A percentile compares a stretch with the other conserved stretches of the same genome.
These are phyloP conservation scores for Polylopha cassiicola DNA, from an alignment of 2,888 invertebrate genomes.

Conservation along the genomic window DNA sequence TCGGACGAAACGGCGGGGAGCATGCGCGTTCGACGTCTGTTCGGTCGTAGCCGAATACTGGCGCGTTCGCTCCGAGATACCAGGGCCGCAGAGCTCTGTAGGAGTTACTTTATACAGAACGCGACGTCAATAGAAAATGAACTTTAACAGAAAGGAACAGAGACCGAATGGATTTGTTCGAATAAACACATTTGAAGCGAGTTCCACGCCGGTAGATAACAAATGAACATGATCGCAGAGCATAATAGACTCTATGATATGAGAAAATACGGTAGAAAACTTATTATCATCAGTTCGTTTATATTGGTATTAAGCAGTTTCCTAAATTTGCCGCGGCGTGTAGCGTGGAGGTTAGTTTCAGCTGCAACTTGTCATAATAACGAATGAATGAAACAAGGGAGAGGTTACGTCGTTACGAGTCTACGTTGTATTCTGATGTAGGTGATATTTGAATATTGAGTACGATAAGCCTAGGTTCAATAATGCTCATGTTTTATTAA, in stretches of 20 bases:
- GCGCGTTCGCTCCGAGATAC: slow-evolving; percentile 73
- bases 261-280: slow-evolving; percentile 27
- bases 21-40: slow-evolving; percentile 67
- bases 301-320: slow-evolving; percentile 57
- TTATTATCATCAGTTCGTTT: slow-evolving; percentile 20
- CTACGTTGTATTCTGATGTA: slow-evolving; percentile 4
- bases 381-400: slow-evolving; percentile 26
- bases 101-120: slow-evolving; percentile 49
- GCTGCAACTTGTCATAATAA: slow-evolving; percentile 30
- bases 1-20: slow-evolving; percentile 60
- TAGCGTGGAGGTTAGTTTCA: slow-evolving; percentile 46
- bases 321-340: slow-evolving; percentile 60
- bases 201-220: slow-evolving; percentile 61
- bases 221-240: slow-evolving; percentile 33
- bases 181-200: slow-evolving; percentile 40
- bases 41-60: slow-evolving; percentile 72
- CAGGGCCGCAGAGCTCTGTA: slow-evolving; percentile 70
- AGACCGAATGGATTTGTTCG: slow-evolving; percentile 30
- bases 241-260: slow-evolving; percentile 38
- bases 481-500: too few species aligned
- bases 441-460: background rate
- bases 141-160: slow-evolving; percentile 27
- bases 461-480: background rate
- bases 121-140: slow-evolving; percentile 27
- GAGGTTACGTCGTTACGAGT: slow-evolving; percentile 9